Percentiles rank a stretch among this genome's conserved stretches.
Evolutionary conservation across 2,888 invertebrate species (phyloP).

Genomic region (Hymenopus coronatus): DNA sequence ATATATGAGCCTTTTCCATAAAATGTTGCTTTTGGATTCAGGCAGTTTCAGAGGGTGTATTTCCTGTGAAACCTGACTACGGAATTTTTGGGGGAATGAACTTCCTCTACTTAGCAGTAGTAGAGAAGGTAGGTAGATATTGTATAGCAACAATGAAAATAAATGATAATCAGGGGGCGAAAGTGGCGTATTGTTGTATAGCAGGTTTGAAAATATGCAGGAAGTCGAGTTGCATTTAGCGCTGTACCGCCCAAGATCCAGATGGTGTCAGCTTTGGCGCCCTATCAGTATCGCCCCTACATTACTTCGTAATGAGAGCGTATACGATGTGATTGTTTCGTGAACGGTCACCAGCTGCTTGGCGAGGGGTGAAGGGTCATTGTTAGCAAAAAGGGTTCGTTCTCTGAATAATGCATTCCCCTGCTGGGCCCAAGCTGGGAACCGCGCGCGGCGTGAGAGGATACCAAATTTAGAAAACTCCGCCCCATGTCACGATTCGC

Average conservation of each 20-base stretch:
- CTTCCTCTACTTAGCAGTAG: too few species aligned
- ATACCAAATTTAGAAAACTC: not conserved
- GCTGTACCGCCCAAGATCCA: not conserved
- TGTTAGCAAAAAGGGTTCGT: not conserved
- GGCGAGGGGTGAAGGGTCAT: conserved; percentile 3
- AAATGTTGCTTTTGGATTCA: too few species aligned
- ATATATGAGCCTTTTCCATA: too few species aligned
- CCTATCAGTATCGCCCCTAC: not conserved
- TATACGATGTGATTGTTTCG: conserved; percentile 2
- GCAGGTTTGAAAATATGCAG: too few species aligned
- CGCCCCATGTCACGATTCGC: not conserved
- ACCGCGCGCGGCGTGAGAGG: not conserved
- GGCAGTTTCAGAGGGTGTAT: too few species aligned
- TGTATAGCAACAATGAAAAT: too few species aligned
- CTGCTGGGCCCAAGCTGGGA: not conserved
- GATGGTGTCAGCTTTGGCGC: not conserved
- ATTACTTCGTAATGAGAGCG: not conserved
- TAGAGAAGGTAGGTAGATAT: too few species aligned
- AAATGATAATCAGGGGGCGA: too few species aligned
- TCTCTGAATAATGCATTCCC: conserved; percentile 14
- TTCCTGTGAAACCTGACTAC: too few species aligned
- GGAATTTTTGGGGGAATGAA: too few species aligned
- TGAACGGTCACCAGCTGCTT: not conserved
- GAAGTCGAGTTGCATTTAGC: too few species aligned
- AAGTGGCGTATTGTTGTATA: too few species aligned